Evolutionary conservation across 2,888 invertebrate genomes (phyloP), one percentile per base, ranked within the genome.

Genomic region (Luperina testacea): DNA sequence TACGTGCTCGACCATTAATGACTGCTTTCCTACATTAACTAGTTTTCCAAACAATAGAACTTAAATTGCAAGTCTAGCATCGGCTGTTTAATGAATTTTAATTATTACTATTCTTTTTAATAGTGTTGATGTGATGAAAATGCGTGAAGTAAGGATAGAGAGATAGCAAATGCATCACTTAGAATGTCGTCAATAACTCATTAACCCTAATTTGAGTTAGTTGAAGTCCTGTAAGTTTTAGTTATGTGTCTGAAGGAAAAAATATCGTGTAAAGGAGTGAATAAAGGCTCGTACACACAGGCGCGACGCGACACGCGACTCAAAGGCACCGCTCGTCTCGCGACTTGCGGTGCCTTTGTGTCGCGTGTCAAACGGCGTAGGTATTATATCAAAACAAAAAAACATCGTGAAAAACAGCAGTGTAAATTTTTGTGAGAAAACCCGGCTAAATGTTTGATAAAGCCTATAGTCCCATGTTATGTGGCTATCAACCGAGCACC

Each of bases 1-100:
- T 86, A 82, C 92, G 90, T 92, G 92, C 73, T 75, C 24, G 51
- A 67, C 75, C 91, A 91, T 87, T 88, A 89, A 91, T 68, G 51
- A 59, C 63, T 78, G 74, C 82, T 87, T 85, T 74, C 15, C 4
- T 2, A 38, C 57, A 48, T 48, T 11, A 63, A 73, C 20, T 67
- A 4, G 1, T 32, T 72, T 11, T 38, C 7, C 3, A 6, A 68
- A 73, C 59, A 75, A 71, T 59, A 20, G n/a, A 72, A 68, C 51
- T 63, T 65, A 42, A 0, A 53, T 68, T 38, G 63, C 42, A 64
- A 59, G 24, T 59, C 32, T 61, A 13, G 13, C 15, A 1, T 20
- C 8, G 24, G 0, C n/a, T 6, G 3, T 68, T 42, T 11, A 51
- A 38, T 15, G 45, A 61, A 5, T 61, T 68, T 69, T 77, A 63